These are phyloP conservation scores for Nematolebias whitei DNA, from an alignment of 2,113 vertebrate species.

Conservation along the genomic window DNA sequence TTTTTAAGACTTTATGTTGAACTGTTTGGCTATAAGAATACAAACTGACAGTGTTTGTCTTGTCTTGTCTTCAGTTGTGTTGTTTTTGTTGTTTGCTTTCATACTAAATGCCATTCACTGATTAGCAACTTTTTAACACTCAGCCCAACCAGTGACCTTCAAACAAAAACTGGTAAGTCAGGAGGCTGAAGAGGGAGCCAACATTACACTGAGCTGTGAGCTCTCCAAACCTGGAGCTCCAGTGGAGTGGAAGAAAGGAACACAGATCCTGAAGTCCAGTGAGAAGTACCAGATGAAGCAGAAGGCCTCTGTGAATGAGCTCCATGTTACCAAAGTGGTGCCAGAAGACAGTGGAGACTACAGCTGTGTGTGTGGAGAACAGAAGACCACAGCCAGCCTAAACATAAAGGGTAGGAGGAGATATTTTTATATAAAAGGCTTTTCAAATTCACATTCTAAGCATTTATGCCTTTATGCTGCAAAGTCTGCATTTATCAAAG, in stretches of 20 bases:
- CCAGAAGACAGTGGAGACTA: slow-evolving; percentile 81
- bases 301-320: slow-evolving; percentile 47
- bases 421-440: not conserved
- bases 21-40: too few relatives aligned
- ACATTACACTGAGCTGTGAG: slow-evolving; percentile 78
- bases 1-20: not conserved
- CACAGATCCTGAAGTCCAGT: slow-evolving; percentile 66
- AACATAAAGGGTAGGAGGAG: slow-evolving; percentile 64
- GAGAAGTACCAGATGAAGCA: slow-evolving; percentile 83
- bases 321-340: slow-evolving; percentile 66
- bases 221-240: slow-evolving; percentile 81
- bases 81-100: not conserved
- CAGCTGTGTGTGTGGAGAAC: slow-evolving; percentile 77
- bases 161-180: slow-evolving; percentile 71
- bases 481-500: not conserved
- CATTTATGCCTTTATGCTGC: not conserved
- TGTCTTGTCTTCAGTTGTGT: not conserved
- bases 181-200: slow-evolving; percentile 79
- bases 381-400: slow-evolving; percentile 77
- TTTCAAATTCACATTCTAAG: not conserved
- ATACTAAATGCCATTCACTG: not conserved
- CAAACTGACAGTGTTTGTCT: not conserved
- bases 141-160: slow-evolving; percentile 34
- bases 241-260: slow-evolving; percentile 83
- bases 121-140: slow-evolving; percentile 14